Conservation (phyloP, 2,113 vertebrate species). For the Odocoileus virginianus region DNA sequence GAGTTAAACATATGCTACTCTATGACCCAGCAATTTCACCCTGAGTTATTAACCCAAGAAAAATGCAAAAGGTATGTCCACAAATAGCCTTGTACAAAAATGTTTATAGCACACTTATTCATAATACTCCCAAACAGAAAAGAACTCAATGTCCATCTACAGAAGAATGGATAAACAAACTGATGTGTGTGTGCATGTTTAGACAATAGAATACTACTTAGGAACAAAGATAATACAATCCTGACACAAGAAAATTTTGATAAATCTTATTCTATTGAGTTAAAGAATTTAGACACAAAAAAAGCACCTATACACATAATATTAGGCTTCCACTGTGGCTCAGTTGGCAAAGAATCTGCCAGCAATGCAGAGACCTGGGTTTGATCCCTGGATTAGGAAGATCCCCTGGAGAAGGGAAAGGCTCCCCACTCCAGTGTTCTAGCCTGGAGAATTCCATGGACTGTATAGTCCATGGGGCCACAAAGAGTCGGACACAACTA, state of each 20-base stretch:
- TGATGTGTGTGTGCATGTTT: neutral
- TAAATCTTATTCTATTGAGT: neutral
- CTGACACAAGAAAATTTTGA: neutral
- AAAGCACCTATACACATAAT: neutral
- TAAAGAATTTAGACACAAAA: neutral
- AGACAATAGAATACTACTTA: neutral
- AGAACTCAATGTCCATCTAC: neutral
- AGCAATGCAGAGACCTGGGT: too few relatives aligned
- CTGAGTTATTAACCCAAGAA: neutral
- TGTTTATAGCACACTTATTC: neutral
- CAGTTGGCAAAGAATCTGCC: too few relatives aligned
- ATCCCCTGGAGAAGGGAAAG: too few relatives aligned
- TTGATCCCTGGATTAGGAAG: too few relatives aligned
- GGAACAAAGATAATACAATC: neutral
- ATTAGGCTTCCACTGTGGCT: too few relatives aligned
- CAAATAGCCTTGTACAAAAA: neutral
- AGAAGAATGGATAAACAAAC: conserved; percentile 3
- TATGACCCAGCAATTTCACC: neutral
- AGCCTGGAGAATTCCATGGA: too few relatives aligned
- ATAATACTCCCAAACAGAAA: neutral
- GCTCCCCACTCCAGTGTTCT: too few relatives aligned
- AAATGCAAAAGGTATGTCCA: conserved; percentile 21
- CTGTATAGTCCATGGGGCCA: too few relatives aligned
- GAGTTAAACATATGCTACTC: neutral
- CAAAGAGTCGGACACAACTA: too few relatives aligned